Base-by-base conservation (phyloP, 2,113 vertebrate genomes). In the Azemiops feae region DNA sequence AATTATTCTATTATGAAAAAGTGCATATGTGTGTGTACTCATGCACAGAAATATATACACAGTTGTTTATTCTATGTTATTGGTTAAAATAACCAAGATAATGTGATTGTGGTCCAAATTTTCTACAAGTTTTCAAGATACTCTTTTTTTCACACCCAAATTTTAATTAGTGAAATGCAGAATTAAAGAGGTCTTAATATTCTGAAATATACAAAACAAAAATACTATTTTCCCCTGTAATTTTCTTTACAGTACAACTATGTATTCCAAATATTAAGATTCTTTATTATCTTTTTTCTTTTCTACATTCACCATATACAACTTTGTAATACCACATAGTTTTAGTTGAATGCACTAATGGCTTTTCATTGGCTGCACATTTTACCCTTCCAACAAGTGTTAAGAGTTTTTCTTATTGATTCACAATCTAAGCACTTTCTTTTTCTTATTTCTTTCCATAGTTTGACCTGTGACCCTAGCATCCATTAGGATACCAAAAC, bases 401-500 rank as follows among this genome's bases (percentile, higher is more conserved):
- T 96, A 95, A 93, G 93, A 94, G 74, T 96, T 91, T 93, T 92
- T 95, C 94, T 93, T 97, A 97, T 97, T 97, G 97, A 98, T 97
- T 97, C 92, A 39, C 52, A 96, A 92, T 92, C 87, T 94, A 94
- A 96, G 96, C 95, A 96, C 95, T 97, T 97, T 95, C 23, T 39
- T 74, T 96, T 97, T 97, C 96, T 81, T 81, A 81, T 97, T 96
- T 96, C 64, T 95, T 97, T 97, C 96, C 52, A 23, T 97, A 91
- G 94, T 96, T 97, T 97, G 96, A 97, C 96, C 97, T 97, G 91
- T 95, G 96, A 97, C 96, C 96, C 92, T 81, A 94, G 91, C 89
- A 96, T 98, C 97, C 97, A 98, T 98, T 98, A 98, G 97, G 96
- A 96, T 95, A 97, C 94, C 87, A 92, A 64, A 95, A 96, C 94